Evolutionary conservation across 2,797 vertebrate genomes (phyloP).

Genomic region (Cyprinella venusta): DNA sequence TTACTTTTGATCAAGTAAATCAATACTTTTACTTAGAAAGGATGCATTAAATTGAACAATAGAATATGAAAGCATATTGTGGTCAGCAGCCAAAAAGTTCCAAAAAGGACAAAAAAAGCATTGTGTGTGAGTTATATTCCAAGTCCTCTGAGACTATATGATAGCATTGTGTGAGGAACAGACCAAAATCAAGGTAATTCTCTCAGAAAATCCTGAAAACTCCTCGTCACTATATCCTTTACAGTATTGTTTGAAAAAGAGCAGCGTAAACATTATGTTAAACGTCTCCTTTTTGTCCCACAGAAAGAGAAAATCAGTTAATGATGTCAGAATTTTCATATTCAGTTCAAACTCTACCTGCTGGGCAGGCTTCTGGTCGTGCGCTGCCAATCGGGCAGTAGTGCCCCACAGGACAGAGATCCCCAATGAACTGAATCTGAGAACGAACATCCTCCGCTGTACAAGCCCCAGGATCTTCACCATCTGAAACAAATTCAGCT

Average conservation of each 20-base stretch:
- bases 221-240: background rate
- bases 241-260: background rate
- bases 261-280: background rate
- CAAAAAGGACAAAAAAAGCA: background rate
- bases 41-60: background rate
- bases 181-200: background rate
- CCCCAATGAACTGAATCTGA: conserved; percentile 71
- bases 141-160: background rate
- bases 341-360: conserved; percentile 76
- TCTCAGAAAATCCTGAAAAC: background rate
- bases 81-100: background rate
- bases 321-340: background rate
- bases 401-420: conserved; percentile 79
- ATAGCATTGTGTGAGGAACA: background rate
- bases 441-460: background rate
- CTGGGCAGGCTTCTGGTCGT: conserved; percentile 76
- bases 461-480: background rate
- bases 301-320: background rate
- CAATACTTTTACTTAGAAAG: too few relatives aligned
- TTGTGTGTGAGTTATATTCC: background rate
- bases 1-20: background rate
- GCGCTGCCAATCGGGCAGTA: conserved; percentile 80
- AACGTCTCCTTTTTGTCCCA: background rate
- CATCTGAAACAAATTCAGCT: conserved; percentile 36
- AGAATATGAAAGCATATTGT: background rate